Evolutionary conservation across 1,140 invertebrate genomes (phyloP), one percentile per base, ranked within the genome.

Genomic region (Meloidogyne hapla): DNA sequence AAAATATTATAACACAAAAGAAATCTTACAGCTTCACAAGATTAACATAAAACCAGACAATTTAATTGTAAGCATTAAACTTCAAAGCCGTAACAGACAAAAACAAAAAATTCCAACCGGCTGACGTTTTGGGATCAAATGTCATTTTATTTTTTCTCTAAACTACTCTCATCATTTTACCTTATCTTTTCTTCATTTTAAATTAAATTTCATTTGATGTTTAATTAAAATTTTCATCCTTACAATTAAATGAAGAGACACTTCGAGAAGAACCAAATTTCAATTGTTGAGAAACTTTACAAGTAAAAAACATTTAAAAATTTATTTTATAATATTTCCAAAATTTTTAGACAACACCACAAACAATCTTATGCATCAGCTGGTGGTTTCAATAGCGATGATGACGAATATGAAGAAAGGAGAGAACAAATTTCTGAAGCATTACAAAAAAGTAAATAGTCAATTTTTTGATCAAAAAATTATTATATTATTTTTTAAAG

Each of bases 251-350:
- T 56, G 48, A 56, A 56, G 48, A 56, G 40, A 56, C 45, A 13
- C 4, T 48, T 48, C 5, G 48, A n/a, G 18, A 56, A 56, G n/a
- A 56, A 70, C 61, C n/a, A 64, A 38, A 80, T 84, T 40, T 80
- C 81, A 21, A 75, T 81, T 48, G 81, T 83, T 33, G 82, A 83
- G 40, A 83, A 84, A 68, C 62, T 83, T 33, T 82, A 82, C 68
- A 75, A 69, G 81, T 82, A 9, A 23, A 61, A 23, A 33, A 33
- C 4, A 8, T 33, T 33, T 33, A 33, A 33, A 33, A 8, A 15
- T 0, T 6, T 38, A 28, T 61, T 61, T 28, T n/a, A 45, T 28
- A 28, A 25, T 67, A 25, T 77, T 21, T 21, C 23, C 42, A 1
- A 75, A 74, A 33, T 38, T 9, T 78, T 81, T 61, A 84, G 83